Base-by-base conservation (phyloP, 2,113 vertebrate species). In the Labeo catla region DNA sequence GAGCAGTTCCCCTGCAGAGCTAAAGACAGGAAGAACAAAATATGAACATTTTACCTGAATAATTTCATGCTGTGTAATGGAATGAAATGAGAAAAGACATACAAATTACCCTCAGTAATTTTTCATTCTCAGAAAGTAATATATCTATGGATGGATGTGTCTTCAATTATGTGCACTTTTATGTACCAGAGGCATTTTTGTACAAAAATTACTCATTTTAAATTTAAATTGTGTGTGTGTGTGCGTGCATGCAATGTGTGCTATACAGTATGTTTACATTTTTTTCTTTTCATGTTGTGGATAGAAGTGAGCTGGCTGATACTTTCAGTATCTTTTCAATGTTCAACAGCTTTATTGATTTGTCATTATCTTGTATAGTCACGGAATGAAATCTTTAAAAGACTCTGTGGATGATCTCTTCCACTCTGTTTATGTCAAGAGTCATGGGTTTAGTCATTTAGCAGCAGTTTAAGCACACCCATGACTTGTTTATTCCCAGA, bases 21-120 rank as follows among this genome's bases (percentile, higher is more conserved):
- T 47, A 49, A 28, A 61, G 47, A 66, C 47, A 28, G 11, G 47
- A 28, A 16, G 15, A 65, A 83, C 73, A 43, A 43, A 80, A 59
- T 28, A n/a, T 43, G 65, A 81, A 50, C 23, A 39, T 63, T 73
- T 47, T 47, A 57, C 49, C 28, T 6, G 68, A 63, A 49, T 61
- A 36, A 83, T 54, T 54, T 82, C 63, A 82, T 68, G 81, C 81
- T 70, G 81, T 70, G 49, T 54, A 70, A 82, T 82, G 16, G 16
- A 82, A 70, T 68, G 81, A 52, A 82, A 28, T 52, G 63, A 82
- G 19, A 19, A 82, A 50, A 50, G 61, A 66, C 45, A 81, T 21
- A 28, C 45, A 65, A 34, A 81, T 66, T 23, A 7, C 13, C 28
- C 43, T 49, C 59, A 47, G 43, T 39, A 13, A 70, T 39, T 36